These are phyloP conservation scores for Falcunculus frontatus DNA, from an alignment of 2,113 vertebrate genomes.

Conservation along the genomic window DNA sequence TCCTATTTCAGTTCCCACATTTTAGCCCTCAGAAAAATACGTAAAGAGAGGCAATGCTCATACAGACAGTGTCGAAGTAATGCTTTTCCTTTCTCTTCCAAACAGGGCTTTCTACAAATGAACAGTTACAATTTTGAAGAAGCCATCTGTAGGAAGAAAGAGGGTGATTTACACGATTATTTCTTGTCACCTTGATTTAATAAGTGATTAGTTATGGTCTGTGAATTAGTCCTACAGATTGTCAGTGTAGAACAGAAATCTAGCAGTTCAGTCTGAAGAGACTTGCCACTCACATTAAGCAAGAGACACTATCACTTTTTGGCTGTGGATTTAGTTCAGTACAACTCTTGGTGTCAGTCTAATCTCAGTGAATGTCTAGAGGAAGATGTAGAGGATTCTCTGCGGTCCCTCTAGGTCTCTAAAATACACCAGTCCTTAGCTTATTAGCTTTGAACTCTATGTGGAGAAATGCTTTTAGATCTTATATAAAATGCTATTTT, in stretches of 20 bases:
- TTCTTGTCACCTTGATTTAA: neutral
- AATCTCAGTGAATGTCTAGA: slow-evolving; percentile 38
- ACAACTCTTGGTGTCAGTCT: slow-evolving; percentile 63
- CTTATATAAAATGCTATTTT: neutral
- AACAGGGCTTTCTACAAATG: neutral
- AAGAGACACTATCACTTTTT: neutral
- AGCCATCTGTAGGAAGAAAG: neutral
- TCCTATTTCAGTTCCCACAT: neutral
- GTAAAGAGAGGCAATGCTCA: neutral
- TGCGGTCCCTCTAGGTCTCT: neutral
- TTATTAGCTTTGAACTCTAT: neutral
- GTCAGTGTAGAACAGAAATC: neutral
- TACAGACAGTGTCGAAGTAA: neutral
- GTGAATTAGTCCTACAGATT: neutral
- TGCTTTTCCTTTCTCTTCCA: neutral
- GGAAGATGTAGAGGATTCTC: neutral
- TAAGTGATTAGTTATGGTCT: neutral
- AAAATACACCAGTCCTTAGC: neutral
- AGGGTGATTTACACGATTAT: neutral
- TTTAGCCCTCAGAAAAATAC: neutral
- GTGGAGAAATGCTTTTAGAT: neutral
- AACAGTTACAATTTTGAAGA: neutral
- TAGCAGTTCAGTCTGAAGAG: neutral
- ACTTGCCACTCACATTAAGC: neutral
- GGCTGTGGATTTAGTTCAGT: slow-evolving; percentile 4